phyloP scores from a whole-genome alignment of 1,140 invertebrate species.

The Eciton burchellii region DNA sequence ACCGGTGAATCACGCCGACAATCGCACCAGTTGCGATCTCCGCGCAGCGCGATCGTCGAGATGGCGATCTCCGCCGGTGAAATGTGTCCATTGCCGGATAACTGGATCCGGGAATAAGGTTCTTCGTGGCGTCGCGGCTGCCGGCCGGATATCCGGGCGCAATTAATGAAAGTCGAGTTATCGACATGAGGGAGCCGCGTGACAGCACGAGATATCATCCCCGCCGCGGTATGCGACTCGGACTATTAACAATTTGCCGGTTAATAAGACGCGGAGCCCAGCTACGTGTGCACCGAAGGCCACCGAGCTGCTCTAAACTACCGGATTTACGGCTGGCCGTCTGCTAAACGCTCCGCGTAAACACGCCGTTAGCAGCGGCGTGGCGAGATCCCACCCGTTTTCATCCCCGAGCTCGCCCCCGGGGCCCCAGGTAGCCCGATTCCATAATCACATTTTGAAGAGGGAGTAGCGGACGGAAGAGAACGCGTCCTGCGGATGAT shows the following conservation, averaged over 20 bases:
- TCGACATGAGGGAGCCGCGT: conserved; percentile 24
- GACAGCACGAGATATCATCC: conserved; percentile 29
- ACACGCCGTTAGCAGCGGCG: conserved; percentile 34
- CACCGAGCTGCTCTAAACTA: conserved; percentile 53
- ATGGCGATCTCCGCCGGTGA: conserved; percentile 19
- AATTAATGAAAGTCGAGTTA: conserved; percentile 53
- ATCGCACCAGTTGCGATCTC: conserved; percentile 20
- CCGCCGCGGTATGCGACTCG: conserved; percentile 8
- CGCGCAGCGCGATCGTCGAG: conserved; percentile 1
- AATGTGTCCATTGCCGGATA: background rate
- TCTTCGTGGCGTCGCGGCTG: background rate
- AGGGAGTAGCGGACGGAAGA: background rate
- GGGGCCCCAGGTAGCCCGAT: background rate
- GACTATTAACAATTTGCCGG: conserved; percentile 52
- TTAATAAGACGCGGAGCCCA: conserved; percentile 37
- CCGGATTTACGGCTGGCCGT: conserved; percentile 51
- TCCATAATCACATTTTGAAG: background rate
- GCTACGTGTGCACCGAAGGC: conserved; percentile 35
- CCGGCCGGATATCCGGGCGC: conserved; percentile 32
- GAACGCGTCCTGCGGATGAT: background rate
- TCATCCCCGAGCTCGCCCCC: background rate
- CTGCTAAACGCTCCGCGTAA: conserved; percentile 40
- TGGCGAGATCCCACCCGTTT: conserved; percentile 14
- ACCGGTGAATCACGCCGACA: conserved; percentile 30
- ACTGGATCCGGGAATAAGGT: conserved; percentile 9